Conservation (phyloP, 2,888 invertebrate genomes). For the Nephrotoma appendiculata region DNA sequence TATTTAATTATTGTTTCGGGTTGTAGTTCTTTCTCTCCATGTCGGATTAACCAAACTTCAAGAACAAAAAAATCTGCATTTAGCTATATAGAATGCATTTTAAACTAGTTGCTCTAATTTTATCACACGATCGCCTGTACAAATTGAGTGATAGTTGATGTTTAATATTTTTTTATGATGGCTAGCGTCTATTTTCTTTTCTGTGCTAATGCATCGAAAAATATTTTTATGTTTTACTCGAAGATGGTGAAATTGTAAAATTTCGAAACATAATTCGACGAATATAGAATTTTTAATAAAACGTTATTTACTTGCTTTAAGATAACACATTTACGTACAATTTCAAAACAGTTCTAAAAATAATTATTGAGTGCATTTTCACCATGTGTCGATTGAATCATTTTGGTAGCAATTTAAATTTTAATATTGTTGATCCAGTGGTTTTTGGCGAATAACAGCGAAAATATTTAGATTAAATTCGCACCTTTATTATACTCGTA, state of each 20-base stretch:
- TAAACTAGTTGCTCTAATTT: not conserved
- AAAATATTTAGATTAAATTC: not conserved
- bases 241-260: not conserved
- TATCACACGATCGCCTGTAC: not conserved
- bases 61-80: not conserved
- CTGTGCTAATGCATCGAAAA: not conserved
- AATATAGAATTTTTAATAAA: not conserved
- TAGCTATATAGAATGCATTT: not conserved
- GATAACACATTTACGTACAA: not conserved
- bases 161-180: not conserved
- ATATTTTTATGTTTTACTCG: not conserved
- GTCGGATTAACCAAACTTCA: not conserved
- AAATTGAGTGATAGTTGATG: not conserved
- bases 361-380: not conserved
- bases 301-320: not conserved
- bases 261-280: not conserved
- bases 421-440: not conserved
- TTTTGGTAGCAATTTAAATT: not conserved
- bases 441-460: not conserved
- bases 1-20: not conserved
- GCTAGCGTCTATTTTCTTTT: not conserved
- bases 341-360: not conserved
- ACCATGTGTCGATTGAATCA: not conserved
- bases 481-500: not conserved
- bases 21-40: not conserved